These are phyloP conservation scores for Luscinia luscinia DNA, from an alignment of 2,797 vertebrate genomes.

Conservation along the genomic window DNA sequence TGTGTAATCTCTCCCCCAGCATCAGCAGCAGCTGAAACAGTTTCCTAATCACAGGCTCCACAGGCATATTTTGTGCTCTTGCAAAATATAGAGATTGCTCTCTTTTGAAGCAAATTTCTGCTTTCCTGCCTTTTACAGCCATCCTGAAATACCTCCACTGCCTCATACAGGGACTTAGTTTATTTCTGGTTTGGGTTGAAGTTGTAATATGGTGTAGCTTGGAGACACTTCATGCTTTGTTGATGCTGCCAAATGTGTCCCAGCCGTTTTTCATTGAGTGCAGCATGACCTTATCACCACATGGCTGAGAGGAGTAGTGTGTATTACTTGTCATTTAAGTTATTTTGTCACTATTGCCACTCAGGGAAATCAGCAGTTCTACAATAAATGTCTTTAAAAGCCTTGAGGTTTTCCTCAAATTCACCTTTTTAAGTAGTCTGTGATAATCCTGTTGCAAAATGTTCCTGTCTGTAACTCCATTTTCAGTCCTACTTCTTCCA, in stretches of 20 bases:
- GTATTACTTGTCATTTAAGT: neutral
- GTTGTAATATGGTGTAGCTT: neutral
- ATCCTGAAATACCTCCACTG: slow-evolving; percentile 29
- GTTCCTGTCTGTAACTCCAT: neutral
- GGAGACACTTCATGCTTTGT: slow-evolving; percentile 39
- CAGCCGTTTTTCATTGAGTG: neutral
- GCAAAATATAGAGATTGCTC: neutral
- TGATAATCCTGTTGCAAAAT: slow-evolving; percentile 38
- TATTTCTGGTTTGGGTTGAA: slow-evolving; percentile 4
- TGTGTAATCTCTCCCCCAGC: neutral
- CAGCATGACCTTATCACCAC: slow-evolving; percentile 9
- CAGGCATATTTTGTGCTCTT: neutral
- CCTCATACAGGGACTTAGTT: neutral
- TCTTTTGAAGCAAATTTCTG: slow-evolving; percentile 18
- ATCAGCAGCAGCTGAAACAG: neutral
- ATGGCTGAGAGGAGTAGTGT: neutral
- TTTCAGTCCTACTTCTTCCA: slow-evolving; percentile 13
- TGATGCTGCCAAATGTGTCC: neutral
- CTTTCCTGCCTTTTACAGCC: slow-evolving; percentile 45
- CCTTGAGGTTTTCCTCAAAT: slow-evolving; percentile 57
- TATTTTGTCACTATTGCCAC: slow-evolving; percentile 16
- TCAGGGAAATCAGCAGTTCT: slow-evolving; percentile 51
- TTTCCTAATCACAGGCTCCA: neutral
- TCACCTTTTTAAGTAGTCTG: slow-evolving; percentile 16
- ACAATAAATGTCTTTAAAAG: neutral